Evolutionary conservation across 2,888 invertebrate genomes (phyloP).

Genomic region (Scrobipalpa atriplicella): DNA sequence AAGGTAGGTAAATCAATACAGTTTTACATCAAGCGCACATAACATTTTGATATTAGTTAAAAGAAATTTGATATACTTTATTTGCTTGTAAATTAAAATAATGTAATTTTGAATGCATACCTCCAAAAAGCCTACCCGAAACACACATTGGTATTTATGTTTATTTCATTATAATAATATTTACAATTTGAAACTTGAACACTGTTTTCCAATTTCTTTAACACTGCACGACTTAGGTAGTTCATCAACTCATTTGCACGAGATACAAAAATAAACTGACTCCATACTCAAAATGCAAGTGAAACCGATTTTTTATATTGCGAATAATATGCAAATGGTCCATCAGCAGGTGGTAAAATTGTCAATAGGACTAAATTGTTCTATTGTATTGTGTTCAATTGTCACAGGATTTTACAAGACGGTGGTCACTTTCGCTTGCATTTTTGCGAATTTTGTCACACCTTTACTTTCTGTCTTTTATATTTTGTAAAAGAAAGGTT

Average conservation of each 20-base stretch:
- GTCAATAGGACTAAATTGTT: slow-evolving; percentile 50
- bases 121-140: too few species aligned
- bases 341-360: slow-evolving; percentile 72
- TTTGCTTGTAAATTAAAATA: too few species aligned
- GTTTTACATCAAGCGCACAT: too few species aligned
- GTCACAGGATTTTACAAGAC: slow-evolving; percentile 36
- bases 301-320: slow-evolving; percentile 59
- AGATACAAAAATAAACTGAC: slow-evolving; percentile 47
- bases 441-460: slow-evolving; percentile 62
- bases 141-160: too few species aligned
- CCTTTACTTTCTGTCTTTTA: slow-evolving; percentile 59
- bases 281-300: slow-evolving; percentile 52
- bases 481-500: not conserved
- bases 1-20: too few species aligned
- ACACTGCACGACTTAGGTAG: not conserved
- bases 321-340: slow-evolving; percentile 76
- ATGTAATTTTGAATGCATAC: too few species aligned
- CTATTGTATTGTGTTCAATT: slow-evolving; percentile 38
- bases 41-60: too few species aligned
- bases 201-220: not conserved
- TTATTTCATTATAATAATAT: too few species aligned
- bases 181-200: too few species aligned
- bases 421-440: slow-evolving; percentile 70
- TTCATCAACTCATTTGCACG: not conserved
- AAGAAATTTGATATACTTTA: too few species aligned